phyloP scores from a whole-genome alignment of 2,797 vertebrate species.

The Tympanoctomys barrerae region DNA sequence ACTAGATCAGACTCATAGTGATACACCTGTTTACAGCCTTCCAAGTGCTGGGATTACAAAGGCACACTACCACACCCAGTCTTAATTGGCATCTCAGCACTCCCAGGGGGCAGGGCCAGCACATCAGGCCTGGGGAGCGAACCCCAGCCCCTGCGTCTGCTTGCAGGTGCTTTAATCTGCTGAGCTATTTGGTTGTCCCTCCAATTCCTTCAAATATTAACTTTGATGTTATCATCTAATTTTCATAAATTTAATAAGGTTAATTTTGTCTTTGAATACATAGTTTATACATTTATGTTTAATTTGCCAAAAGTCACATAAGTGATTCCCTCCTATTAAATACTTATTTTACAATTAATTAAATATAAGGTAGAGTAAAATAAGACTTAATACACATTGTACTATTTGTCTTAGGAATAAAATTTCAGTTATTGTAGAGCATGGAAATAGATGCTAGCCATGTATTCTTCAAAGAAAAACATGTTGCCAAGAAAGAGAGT shows the following conservation, averaged over 20 bases:
- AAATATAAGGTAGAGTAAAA: neutral
- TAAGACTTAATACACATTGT: neutral
- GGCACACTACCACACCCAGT: too few species aligned
- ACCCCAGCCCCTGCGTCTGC: too few species aligned
- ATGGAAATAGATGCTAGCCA: neutral
- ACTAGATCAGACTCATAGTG: too few species aligned
- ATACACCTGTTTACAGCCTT: too few species aligned
- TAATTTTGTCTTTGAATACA: neutral
- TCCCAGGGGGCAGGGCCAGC: too few species aligned
- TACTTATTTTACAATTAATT: neutral
- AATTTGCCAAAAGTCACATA: neutral
- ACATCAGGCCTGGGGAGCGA: too few species aligned
- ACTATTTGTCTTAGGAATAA: neutral
- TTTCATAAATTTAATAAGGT: neutral
- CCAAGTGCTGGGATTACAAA: too few species aligned
- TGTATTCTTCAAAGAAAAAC: neutral
- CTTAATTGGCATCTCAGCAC: too few species aligned
- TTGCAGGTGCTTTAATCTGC: too few species aligned
- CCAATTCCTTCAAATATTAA: neutral
- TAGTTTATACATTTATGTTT: neutral
- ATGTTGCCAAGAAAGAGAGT: neutral
- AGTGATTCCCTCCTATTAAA: neutral
- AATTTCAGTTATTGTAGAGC: neutral
- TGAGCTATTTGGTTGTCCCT: too few species aligned
- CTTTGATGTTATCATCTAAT: neutral